Evolutionary conservation across 2,888 invertebrate genomes (phyloP).

Genomic region (Ochlodes sylvanus): DNA sequence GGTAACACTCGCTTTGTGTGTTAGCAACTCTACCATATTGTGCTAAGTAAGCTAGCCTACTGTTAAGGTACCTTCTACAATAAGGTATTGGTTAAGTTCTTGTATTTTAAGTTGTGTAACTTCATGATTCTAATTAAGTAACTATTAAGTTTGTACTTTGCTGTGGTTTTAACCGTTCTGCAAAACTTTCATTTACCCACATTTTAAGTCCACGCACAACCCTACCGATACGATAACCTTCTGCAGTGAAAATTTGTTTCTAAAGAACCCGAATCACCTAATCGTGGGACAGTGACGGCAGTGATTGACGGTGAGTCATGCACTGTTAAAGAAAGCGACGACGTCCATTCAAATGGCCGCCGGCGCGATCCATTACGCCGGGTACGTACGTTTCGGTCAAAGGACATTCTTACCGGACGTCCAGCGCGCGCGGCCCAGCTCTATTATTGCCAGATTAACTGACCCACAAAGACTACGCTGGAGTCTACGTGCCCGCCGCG

Average conservation of each 20-base stretch:
- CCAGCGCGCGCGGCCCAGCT: conserved; percentile 9
- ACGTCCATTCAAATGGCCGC: neutral
- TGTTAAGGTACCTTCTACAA: neutral
- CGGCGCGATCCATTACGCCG: conserved; percentile 17
- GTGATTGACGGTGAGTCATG: neutral
- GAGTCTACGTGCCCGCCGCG: conserved; percentile 51
- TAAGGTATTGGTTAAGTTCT: neutral
- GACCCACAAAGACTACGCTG: conserved; percentile 55
- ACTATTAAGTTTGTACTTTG: neutral
- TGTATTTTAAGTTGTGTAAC: no score
- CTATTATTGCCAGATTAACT: conserved; percentile 49
- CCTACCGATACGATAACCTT: neutral
- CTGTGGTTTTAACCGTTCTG: neutral
- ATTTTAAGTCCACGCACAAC: conserved; percentile 1
- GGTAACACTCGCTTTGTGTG: conserved; percentile 54
- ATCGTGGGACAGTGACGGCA: no score
- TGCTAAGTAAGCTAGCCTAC: conserved; percentile 17
- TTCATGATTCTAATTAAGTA: no score
- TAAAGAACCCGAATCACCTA: no score
- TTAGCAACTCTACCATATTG: conserved; percentile 46
- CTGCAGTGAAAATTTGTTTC: no score
- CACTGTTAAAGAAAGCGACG: neutral
- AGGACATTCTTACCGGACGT: conserved; percentile 28
- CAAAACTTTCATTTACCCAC: neutral
- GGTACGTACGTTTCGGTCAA: conserved; percentile 36